Evolutionary conservation across 2,113 vertebrate species (phyloP).

Genomic region (Zosterops japonicus): DNA sequence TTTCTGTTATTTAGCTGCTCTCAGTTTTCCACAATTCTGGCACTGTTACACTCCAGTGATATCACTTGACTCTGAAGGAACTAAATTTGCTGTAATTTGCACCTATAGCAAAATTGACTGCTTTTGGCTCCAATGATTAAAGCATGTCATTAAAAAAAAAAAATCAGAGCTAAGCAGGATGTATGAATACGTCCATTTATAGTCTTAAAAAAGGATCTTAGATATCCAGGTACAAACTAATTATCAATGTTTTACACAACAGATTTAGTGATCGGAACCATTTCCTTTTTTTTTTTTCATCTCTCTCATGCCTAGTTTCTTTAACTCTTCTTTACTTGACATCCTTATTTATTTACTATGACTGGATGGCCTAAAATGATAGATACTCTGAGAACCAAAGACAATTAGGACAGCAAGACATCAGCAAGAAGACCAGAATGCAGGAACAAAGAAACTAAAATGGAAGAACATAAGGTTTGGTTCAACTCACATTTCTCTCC

Average conservation of each 20-base stretch:
- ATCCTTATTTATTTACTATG: conserved; percentile 77
- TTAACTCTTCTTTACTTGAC: conserved; percentile 65
- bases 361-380: conserved; percentile 76
- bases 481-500: neutral
- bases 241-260: neutral
- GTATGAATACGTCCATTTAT: neutral
- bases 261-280: neutral
- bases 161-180: neutral
- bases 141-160: neutral
- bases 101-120: neutral
- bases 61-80: neutral
- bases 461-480: neutral
- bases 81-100: neutral
- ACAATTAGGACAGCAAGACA: conserved; percentile 33
- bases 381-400: conserved; percentile 80
- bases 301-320: neutral
- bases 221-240: neutral
- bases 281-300: neutral
- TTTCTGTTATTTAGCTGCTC: neutral
- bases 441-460: neutral
- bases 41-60: neutral
- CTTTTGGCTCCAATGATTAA: neutral
- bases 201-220: neutral
- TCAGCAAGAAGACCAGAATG: neutral
- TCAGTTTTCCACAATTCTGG: neutral